Evolutionary conservation across 2,113 vertebrate genomes (phyloP).

Genomic region (Ailuropoda melanoleuca): DNA sequence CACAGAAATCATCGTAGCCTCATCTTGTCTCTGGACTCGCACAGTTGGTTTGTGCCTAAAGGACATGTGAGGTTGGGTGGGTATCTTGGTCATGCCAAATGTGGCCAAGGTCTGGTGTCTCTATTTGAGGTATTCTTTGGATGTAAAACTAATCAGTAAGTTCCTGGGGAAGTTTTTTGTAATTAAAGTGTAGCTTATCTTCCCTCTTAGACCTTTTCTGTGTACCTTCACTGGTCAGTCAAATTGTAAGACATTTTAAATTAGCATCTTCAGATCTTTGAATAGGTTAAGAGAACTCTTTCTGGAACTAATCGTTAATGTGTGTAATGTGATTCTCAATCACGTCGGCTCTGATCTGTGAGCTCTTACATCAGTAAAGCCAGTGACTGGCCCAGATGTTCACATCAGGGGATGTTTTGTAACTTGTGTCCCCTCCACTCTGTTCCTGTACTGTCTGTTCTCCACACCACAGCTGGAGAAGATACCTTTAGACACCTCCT

Average conservation of each 20-base stretch:
- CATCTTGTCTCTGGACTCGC: not conserved
- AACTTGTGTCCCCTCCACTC: not conserved
- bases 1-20: not conserved
- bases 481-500: not conserved
- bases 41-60: not conserved
- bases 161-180: not conserved
- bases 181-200: not conserved
- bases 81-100: not conserved
- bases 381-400: not conserved
- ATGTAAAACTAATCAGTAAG: not conserved
- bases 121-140: not conserved
- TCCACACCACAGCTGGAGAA: not conserved
- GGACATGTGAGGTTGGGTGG: not conserved
- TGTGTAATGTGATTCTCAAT: not conserved
- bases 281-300: not conserved
- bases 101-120: not conserved
- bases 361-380: not conserved
- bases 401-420: not conserved
- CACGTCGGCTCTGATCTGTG: rapidly evolving
- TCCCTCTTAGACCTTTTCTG: not conserved
- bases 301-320: not conserved
- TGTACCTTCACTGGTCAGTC: not conserved
- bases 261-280: not conserved
- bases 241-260: not conserved
- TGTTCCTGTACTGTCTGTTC: not conserved